Evolutionary conservation across 2,888 invertebrate genomes (phyloP).

Genomic region (Ceramica pisi): DNA sequence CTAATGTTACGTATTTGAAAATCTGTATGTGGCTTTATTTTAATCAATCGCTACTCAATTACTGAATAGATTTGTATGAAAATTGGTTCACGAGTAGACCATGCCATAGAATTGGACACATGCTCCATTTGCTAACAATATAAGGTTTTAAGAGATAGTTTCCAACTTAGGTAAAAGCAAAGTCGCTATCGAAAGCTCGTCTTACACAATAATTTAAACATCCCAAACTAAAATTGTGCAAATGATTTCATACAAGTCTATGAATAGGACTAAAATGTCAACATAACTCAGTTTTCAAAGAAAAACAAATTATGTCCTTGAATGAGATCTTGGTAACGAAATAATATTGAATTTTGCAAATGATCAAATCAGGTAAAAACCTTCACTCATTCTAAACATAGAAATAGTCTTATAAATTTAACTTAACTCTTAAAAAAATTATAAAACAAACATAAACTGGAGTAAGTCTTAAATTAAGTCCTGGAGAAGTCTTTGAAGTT

Average conservation of each 20-base stretch:
- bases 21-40: no score
- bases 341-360: neutral
- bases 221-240: neutral
- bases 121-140: no score
- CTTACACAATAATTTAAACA: neutral
- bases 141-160: no score
- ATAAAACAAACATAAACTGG: slow-evolving; percentile 5
- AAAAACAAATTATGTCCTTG: no score
- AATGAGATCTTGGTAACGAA: neutral
- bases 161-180: no score
- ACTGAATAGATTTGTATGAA: neutral
- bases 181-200: neutral
- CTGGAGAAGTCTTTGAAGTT: slow-evolving; percentile 8
- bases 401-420: slow-evolving; percentile 12
- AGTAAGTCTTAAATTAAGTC: neutral
- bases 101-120: neutral
- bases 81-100: neutral
- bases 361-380: neutral
- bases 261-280: no score
- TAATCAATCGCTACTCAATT: neutral
- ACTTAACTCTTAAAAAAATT: no score
- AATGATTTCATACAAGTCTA: no score
- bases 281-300: no score
- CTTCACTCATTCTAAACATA: slow-evolving; percentile 1
- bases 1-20: no score